Percentiles rank a stretch among this genome's conserved stretches.
Evolutionary conservation across 2,888 invertebrate genomes (phyloP).

Genomic region (Ganaspis brasiliensis): DNA sequence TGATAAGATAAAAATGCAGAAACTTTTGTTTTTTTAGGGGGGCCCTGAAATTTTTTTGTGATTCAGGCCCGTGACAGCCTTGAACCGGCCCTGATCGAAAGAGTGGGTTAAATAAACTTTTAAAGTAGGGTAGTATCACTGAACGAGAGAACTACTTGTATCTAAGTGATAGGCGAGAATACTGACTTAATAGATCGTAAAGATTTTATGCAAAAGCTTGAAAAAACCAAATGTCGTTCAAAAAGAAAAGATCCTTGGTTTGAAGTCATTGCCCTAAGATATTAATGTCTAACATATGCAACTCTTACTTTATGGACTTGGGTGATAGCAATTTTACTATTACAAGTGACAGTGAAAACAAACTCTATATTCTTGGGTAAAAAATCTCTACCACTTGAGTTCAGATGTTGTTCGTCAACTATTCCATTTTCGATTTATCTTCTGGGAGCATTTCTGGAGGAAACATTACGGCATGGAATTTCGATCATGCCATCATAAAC

Average conservation of each 20-base stretch:
- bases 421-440: slow-evolving; percentile 11
- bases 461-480: slow-evolving; percentile 20
- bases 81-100: too few relatives aligned
- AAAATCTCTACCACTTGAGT: slow-evolving; percentile 1
- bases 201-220: not conserved
- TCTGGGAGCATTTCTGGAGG: not conserved
- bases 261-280: too few relatives aligned
- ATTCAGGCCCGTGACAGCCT: too few relatives aligned
- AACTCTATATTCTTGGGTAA: not conserved
- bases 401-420: not conserved
- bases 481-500: slow-evolving; percentile 29
- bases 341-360: not conserved
- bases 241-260: too few relatives aligned
- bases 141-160: not conserved
- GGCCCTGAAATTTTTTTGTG: too few relatives aligned
- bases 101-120: too few relatives aligned
- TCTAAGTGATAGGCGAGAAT: not conserved
- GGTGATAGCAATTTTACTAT: too few relatives aligned
- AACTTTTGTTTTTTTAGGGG: too few relatives aligned
- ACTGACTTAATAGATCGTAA: not conserved
- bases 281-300: too few relatives aligned
- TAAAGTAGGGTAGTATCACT: too few relatives aligned
- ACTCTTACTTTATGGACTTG: too few relatives aligned
- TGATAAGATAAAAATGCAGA: too few relatives aligned
- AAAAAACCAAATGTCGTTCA: not conserved